Conservation (phyloP, 2,797 vertebrate genomes). For the Esox masquinongy region DNA sequence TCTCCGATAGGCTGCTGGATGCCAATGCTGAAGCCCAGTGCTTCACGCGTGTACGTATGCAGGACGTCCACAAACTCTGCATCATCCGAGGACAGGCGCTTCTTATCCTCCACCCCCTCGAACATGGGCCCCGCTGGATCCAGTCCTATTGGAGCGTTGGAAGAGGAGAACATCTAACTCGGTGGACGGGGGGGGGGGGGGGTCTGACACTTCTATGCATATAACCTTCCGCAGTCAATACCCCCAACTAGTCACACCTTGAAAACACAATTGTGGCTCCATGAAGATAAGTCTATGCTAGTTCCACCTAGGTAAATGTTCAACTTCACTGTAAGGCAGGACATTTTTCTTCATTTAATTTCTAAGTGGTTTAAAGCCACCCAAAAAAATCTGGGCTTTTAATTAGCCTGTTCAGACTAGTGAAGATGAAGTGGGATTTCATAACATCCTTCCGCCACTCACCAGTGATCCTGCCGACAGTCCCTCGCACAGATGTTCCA, state of each 20-base stretch:
- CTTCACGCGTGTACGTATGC: conserved; percentile 90
- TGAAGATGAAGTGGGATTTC: too few species aligned
- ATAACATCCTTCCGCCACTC: background rate
- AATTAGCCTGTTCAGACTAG: background rate
- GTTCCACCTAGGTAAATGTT: too few species aligned
- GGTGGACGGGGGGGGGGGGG: background rate
- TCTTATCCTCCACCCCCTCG: conserved; percentile 81
- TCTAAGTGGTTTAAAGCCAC: too few species aligned
- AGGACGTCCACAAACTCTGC: conserved; percentile 95
- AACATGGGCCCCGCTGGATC: conserved; percentile 97
- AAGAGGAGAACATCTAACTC: background rate
- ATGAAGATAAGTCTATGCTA: background rate
- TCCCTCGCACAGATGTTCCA: conserved; percentile 83
- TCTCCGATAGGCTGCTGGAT: conserved; percentile 95
- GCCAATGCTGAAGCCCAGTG: conserved; percentile 92
- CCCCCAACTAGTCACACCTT: background rate
- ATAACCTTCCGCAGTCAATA: background rate
- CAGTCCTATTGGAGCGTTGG: conserved; percentile 73
- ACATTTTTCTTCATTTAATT: too few species aligned
- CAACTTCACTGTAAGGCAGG: too few species aligned
- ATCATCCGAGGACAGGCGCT: conserved; percentile 91
- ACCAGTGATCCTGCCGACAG: conserved; percentile 93
- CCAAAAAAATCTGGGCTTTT: background rate
- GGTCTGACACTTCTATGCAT: background rate
- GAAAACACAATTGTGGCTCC: background rate